These are phyloP conservation scores for Polydrusus cervinus DNA, from an alignment of 2,888 invertebrate genomes.

Conservation along the genomic window DNA sequence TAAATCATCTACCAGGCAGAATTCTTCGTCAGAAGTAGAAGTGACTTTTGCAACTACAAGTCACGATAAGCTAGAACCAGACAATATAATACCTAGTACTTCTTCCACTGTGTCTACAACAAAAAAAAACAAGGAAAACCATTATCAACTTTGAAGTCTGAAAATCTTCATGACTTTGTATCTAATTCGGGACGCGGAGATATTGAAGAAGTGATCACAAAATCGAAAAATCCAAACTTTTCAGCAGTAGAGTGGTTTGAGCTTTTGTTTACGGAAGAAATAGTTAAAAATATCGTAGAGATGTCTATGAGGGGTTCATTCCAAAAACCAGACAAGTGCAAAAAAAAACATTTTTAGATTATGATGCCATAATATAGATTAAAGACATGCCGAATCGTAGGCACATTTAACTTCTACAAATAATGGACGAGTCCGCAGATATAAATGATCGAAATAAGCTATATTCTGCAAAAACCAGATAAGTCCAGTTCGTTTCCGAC, in stretches of 20 bases:
- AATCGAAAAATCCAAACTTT: too few relatives aligned
- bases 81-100: too few relatives aligned
- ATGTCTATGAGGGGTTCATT: not conserved
- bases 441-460: constrained; percentile 4
- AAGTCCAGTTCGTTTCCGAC: too few relatives aligned
- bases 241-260: constrained; percentile 15
- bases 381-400: not conserved
- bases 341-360: not conserved
- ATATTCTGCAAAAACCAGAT: too few relatives aligned
- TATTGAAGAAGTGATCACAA: too few relatives aligned
- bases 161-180: too few relatives aligned
- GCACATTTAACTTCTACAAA: not conserved
- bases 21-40: constrained; percentile 15
- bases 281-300: constrained; percentile 13
- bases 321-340: too few relatives aligned
- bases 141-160: too few relatives aligned
- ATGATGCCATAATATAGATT: constrained; percentile 4
- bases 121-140: too few relatives aligned
- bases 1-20: constrained; percentile 2
- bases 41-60: not conserved
- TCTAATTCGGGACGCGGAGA: too few relatives aligned
- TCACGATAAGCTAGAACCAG: too few relatives aligned
- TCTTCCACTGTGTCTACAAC: too few relatives aligned
- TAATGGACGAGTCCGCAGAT: constrained; percentile 1
- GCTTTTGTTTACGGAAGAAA: constrained; percentile 4